Percentiles rank a stretch among this genome's conserved stretches.
Conservation (phyloP, 2,797 vertebrate species). For the Glyptemys insculpta region DNA sequence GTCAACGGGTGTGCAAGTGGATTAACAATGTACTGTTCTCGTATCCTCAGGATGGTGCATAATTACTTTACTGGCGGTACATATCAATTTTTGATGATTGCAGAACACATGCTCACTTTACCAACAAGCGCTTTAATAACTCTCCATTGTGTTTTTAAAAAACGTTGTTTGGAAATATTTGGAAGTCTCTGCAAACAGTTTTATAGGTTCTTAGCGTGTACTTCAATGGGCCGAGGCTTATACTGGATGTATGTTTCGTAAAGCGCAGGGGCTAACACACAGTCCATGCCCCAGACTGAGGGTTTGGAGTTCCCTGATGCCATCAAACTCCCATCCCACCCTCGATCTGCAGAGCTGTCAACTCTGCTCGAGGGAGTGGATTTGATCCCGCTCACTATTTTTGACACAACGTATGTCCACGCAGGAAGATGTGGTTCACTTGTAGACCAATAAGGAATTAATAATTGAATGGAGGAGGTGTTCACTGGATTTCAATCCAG, state of each 20-base stretch:
- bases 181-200: conserved; percentile 74
- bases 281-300: not conserved
- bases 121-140: conserved; percentile 85
- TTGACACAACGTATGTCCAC: not conserved
- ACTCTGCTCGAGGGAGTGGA: not conserved
- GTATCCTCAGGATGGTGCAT: conserved; percentile 86
- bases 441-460: not conserved
- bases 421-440: not conserved
- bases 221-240: conserved; percentile 54
- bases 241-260: conserved; percentile 60
- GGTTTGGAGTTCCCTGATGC: not conserved
- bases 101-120: conserved; percentile 84
- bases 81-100: conserved; percentile 90
- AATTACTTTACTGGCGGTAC: conserved; percentile 88
- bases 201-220: conserved; percentile 50
- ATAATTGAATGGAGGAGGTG: not conserved
- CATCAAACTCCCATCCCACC: not conserved
- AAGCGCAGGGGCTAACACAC: conserved; percentile 41
- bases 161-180: conserved; percentile 83
- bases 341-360: not conserved
- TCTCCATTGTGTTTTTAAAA: conserved; percentile 84
- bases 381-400: not conserved
- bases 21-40: conserved; percentile 85
- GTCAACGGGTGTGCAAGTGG: conserved; percentile 87
- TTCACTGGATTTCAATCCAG: not conserved